phyloP scores from a whole-genome alignment of 1,140 invertebrate species.

The Archegozetes longisetosus region DNA sequence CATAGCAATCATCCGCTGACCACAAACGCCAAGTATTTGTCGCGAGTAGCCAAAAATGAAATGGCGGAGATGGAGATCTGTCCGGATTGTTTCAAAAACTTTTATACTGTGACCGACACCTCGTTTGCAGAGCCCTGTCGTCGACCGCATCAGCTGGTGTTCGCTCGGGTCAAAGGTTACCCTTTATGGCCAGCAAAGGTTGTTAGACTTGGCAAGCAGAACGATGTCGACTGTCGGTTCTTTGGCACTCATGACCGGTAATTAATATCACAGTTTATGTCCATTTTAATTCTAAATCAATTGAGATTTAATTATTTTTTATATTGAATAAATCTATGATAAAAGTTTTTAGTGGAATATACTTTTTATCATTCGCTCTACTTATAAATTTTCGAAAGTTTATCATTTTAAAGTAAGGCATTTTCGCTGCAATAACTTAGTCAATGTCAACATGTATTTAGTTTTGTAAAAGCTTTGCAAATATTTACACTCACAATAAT shows the following conservation, averaged over 20 bases:
- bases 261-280: not conserved
- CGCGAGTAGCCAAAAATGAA: constrained; percentile 67
- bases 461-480: no score
- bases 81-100: constrained; percentile 71
- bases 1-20: constrained; percentile 27
- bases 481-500: no score
- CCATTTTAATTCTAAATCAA: not conserved
- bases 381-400: no score
- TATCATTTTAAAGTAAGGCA: no score
- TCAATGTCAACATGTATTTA: no score
- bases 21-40: constrained; percentile 52
- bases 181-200: constrained; percentile 89
- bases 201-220: constrained; percentile 49
- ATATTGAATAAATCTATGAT: constrained; percentile 3
- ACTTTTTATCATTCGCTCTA: no score
- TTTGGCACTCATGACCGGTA: constrained; percentile 79
- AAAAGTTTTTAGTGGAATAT: not conserved
- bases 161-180: constrained; percentile 85
- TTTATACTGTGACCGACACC: constrained; percentile 55
- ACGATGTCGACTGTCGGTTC: constrained; percentile 67
- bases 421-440: no score
- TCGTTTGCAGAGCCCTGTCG: constrained; percentile 81
- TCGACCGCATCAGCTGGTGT: constrained; percentile 65
- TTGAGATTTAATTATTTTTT: no score
- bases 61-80: constrained; percentile 84